Evolutionary conservation across 2,888 invertebrate species (phyloP).

Genomic region (Drosophila acutilabella): DNA sequence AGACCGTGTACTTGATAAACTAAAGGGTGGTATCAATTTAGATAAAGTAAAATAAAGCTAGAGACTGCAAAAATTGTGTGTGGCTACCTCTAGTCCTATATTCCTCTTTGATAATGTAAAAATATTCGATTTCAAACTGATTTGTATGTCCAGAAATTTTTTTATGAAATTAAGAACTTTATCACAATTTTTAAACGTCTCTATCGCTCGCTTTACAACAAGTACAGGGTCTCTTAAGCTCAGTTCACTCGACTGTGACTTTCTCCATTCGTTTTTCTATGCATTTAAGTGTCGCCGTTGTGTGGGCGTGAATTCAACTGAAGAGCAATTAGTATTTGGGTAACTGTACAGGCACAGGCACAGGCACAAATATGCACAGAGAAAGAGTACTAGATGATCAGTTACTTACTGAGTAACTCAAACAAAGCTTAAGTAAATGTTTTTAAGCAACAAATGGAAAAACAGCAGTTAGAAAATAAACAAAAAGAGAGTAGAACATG

Average conservation of each 20-base stretch:
- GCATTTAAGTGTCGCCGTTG: conserved; percentile 12
- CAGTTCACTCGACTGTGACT: neutral
- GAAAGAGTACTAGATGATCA: neutral
- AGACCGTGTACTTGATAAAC: neutral
- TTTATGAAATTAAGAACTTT: no score
- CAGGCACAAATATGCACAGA: conserved; percentile 7
- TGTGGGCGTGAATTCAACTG: conserved; percentile 35
- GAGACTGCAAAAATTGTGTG: no score
- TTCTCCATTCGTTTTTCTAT: conserved; percentile 1
- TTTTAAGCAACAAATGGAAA: neutral
- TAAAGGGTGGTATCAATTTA: neutral
- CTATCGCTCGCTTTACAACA: neutral
- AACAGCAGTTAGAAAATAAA: neutral
- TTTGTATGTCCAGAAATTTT: no score
- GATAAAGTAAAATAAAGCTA: no score
- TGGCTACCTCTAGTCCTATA: no score
- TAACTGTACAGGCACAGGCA: conserved; percentile 15
- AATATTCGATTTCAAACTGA: no score
- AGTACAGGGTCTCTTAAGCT: neutral
- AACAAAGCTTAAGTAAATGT: neutral
- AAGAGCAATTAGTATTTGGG: conserved; percentile 39
- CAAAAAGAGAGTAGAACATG: neutral
- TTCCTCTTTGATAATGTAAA: no score
- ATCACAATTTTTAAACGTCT: no score
- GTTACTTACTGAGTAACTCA: neutral